Base-by-base conservation (phyloP, 2,888 invertebrate species). In the Chirona hameri region DNA sequence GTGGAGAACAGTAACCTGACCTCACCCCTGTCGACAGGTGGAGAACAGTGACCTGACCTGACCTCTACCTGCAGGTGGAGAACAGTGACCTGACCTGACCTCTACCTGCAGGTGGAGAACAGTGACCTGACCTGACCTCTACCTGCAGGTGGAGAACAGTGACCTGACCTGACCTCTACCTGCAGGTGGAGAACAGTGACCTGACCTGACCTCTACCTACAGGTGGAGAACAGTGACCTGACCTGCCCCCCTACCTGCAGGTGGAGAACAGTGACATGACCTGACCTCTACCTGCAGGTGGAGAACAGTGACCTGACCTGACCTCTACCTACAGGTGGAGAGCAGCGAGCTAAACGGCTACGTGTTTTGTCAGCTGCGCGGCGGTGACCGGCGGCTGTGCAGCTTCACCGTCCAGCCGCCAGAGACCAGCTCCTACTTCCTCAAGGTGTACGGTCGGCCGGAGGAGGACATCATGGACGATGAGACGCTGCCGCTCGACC, bases 351-450 rank as follows among this genome's bases (percentile, higher is more conserved):
- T 86, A 29, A 87, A 87, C 84, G 85, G 86, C 83, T 86, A 86
- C 83, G 87, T 87, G 15, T 86, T 87, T 84, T 87, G 87, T 82
- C 86, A 86, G 79, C 84, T 87, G 83, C 84, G 86, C 85, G 81
- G 79, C 29, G 85, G 86, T 52, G 86, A 86, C 55, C 85, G 87
- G 12, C 84, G 85, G 4, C 83, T 86, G 2, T 87, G 85, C 7
- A 86, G 86, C 76, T 88, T 89, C 84, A 86, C 87, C 10, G 87
- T 89, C 2, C 86, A 87, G 18, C 88, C 89, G 0, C 89, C 89
- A 0, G 86, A 87, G 82, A 86, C 87, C 12, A 89, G 89, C 12
- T 85, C 86, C 82, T 89, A 88, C 85, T 88, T 87, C 84, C 87
- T 89, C 82, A 89, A 89, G 83, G 86, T 87, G 39, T 87, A 87